Evolutionary conservation across 2,888 invertebrate genomes (phyloP).

Genomic region (Oscheius sp.): DNA sequence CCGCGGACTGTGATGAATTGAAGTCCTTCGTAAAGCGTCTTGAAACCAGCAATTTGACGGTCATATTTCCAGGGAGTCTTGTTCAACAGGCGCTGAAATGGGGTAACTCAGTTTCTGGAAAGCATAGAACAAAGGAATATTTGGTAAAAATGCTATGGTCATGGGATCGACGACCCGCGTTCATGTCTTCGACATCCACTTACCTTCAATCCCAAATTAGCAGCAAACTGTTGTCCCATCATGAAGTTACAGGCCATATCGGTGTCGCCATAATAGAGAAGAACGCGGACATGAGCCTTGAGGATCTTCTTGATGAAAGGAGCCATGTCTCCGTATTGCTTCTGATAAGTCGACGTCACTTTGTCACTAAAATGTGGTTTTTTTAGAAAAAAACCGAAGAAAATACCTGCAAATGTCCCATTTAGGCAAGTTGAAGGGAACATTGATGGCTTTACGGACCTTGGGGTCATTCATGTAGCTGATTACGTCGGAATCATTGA

Average conservation of each 20-base stretch:
- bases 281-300: constrained; percentile 67
- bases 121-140: no score
- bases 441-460: constrained; percentile 65
- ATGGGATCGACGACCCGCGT: no score
- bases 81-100: constrained; percentile 60
- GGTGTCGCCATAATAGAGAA: constrained; percentile 71
- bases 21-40: constrained; percentile 71
- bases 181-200: no score
- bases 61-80: constrained; percentile 73
- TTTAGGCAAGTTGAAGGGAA: constrained; percentile 64
- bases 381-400: constrained; percentile 60
- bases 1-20: constrained; percentile 66
- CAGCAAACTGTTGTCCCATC: constrained; percentile 71
- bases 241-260: constrained; percentile 65
- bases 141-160: no score
- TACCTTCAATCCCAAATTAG: constrained; percentile 59
- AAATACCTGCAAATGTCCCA: constrained; percentile 69
- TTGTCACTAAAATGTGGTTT: constrained; percentile 60
- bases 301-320: constrained; percentile 71
- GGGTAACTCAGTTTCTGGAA: background rate
- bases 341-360: constrained; percentile 67
- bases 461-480: constrained; percentile 67
- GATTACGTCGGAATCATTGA: constrained; percentile 70
- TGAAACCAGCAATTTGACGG: constrained; percentile 73
- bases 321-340: constrained; percentile 68